Evolutionary conservation across 2,888 invertebrate species (phyloP).

Genomic region (Copidosoma aretas): DNA sequence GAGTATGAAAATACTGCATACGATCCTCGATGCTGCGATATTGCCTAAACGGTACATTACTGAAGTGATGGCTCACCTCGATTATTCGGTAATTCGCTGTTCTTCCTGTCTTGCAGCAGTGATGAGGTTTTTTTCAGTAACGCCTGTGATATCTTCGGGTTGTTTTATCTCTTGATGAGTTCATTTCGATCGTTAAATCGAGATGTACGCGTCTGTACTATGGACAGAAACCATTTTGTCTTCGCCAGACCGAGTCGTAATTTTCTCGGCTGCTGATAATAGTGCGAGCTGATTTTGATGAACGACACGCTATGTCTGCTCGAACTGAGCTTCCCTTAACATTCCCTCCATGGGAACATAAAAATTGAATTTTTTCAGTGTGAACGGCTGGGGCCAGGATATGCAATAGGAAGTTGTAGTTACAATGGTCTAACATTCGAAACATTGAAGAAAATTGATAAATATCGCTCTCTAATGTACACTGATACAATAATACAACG

Average conservation of each 20-base stretch:
- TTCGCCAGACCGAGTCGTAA: background rate
- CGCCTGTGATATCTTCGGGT: conserved; percentile 1
- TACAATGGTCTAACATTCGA: no score
- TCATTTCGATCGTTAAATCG: conserved; percentile 31
- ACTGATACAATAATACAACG: no score
- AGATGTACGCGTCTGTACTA: background rate
- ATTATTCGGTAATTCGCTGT: conserved; percentile 14
- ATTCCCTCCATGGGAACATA: no score
- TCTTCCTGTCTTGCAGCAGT: conserved; percentile 5
- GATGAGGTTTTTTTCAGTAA: conserved; percentile 31
- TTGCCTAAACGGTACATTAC: no score
- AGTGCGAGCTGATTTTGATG: background rate
- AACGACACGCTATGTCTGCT: background rate
- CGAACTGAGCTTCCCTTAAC: no score
- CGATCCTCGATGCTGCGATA: no score
- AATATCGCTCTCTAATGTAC: no score
- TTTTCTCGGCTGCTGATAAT: background rate
- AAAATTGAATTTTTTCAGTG: no score
- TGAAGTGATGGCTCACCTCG: conserved; percentile 10
- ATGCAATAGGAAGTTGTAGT: no score
- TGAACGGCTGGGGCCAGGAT: no score
- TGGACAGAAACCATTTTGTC: background rate
- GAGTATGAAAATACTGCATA: no score
- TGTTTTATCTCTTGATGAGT: conserved; percentile 38
- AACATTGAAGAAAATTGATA: no score